Conservation (phyloP, 2,888 invertebrate species). For the Prosopocoilus inquinatus region DNA sequence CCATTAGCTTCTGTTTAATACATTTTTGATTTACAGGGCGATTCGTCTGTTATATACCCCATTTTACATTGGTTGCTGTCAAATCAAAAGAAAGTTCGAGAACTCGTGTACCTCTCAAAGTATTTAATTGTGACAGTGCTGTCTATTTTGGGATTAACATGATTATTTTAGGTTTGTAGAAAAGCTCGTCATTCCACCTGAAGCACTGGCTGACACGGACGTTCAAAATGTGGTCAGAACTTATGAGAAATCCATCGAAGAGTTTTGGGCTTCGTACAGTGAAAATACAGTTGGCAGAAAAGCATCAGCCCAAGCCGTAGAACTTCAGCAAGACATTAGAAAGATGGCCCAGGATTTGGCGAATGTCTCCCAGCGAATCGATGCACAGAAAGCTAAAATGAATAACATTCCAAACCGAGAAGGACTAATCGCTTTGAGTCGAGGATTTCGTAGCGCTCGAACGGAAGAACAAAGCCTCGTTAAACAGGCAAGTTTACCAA, state of each 20-base stretch:
- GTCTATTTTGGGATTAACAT: neutral
- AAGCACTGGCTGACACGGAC: slow-evolving; percentile 67
- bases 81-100: slow-evolving; percentile 71
- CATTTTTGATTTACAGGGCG: slow-evolving; percentile 68
- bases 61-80: slow-evolving; percentile 78
- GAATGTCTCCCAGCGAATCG: slow-evolving; percentile 30
- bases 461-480: slow-evolving; percentile 30
- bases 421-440: slow-evolving; percentile 57
- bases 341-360: slow-evolving; percentile 76
- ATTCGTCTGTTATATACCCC: slow-evolving; percentile 72
- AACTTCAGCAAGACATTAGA: slow-evolving; percentile 79
- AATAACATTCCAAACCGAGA: slow-evolving; percentile 67
- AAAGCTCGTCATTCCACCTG: slow-evolving; percentile 30
- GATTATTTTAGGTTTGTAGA: slow-evolving; percentile 27
- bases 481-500: slow-evolving; percentile 24
- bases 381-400: slow-evolving; percentile 55
- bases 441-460: slow-evolving; percentile 48
- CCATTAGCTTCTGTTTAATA: neutral
- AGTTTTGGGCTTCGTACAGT: slow-evolving; percentile 55
- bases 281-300: slow-evolving; percentile 34
- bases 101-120: slow-evolving; percentile 82
- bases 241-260: slow-evolving; percentile 73
- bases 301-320: slow-evolving; percentile 66
- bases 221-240: slow-evolving; percentile 68
- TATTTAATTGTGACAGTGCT: slow-evolving; percentile 38